phyloP scores from a whole-genome alignment of 35 echinoderm and acorn worm species.

The Chiridota heheva region DNA sequence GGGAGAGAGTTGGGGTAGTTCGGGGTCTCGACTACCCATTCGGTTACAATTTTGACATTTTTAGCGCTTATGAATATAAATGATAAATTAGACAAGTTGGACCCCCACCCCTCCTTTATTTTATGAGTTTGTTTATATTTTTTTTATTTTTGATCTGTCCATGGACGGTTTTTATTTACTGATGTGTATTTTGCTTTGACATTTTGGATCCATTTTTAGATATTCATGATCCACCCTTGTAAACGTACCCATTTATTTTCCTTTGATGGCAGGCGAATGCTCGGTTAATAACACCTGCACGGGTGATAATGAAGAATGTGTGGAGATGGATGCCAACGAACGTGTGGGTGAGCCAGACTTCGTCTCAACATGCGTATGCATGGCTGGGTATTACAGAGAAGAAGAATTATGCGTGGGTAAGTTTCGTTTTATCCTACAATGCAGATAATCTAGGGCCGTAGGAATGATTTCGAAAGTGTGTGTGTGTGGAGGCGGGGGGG shows the following conservation, averaged over 20 bases:
- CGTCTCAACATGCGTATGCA: neutral
- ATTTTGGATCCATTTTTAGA: too few species aligned
- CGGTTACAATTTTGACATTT: too few species aligned
- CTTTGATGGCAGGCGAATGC: neutral
- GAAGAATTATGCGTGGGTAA: conserved; percentile 15
- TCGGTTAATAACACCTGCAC: neutral
- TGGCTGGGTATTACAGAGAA: neutral
- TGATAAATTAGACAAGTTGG: too few species aligned
- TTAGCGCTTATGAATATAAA: too few species aligned
- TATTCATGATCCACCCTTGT: too few species aligned
- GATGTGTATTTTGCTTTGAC: neutral
- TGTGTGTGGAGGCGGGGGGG: neutral
- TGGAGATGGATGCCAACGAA: neutral
- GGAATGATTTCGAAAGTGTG: neutral
- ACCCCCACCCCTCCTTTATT: too few species aligned
- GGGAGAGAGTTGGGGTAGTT: too few species aligned
- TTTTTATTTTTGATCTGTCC: neutral
- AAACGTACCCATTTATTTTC: too few species aligned
- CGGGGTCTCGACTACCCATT: too few species aligned
- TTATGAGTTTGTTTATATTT: neutral
- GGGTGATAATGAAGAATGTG: conserved; percentile 3
- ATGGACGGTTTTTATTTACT: neutral
- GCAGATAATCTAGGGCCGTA: neutral
- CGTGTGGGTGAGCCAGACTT: neutral
- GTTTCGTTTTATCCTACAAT: neutral